phyloP scores from a whole-genome alignment of 2,113 vertebrate species.

The Sinocyclocheilus maitianheensis region DNA sequence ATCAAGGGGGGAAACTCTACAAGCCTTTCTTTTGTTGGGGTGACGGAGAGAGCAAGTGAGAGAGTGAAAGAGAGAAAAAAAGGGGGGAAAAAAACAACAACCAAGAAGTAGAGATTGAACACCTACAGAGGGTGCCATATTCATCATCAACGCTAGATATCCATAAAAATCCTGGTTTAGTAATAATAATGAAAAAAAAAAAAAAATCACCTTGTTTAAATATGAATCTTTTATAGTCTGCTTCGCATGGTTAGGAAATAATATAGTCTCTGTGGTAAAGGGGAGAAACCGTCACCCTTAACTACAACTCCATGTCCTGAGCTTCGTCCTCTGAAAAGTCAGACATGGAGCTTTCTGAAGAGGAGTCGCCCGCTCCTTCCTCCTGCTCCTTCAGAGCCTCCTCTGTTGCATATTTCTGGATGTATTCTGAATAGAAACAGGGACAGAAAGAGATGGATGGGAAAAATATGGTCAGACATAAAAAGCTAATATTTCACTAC shows the following conservation, averaged over 20 bases:
- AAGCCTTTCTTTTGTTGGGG: slow-evolving; percentile 28
- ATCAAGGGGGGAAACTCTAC: slow-evolving; percentile 27
- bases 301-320: slow-evolving; percentile 99
- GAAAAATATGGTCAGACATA: not conserved
- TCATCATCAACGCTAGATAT: slow-evolving; percentile 91
- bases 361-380: slow-evolving; percentile 95
- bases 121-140: slow-evolving; percentile 88
- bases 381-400: slow-evolving; percentile 98
- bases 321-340: slow-evolving; percentile 99
- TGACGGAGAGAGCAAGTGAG: slow-evolving; percentile 41
- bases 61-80: slow-evolving; percentile 55
- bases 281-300: slow-evolving; percentile 63
- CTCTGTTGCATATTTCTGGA: slow-evolving; percentile 99
- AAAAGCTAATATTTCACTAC: not conserved
- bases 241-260: slow-evolving; percentile 98
- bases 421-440: slow-evolving; percentile 83
- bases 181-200: slow-evolving; percentile 78
- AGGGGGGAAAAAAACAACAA: slow-evolving; percentile 39
- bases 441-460: not conserved
- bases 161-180: slow-evolving; percentile 99
- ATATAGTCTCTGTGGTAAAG: slow-evolving; percentile 88
- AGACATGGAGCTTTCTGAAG: slow-evolving; percentile 99
- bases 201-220: slow-evolving; percentile 99
- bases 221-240: slow-evolving; percentile 99
- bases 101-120: slow-evolving; percentile 60